Evolutionary conservation across 2,888 invertebrate species (phyloP).

Genomic region (Euproctis similis): DNA sequence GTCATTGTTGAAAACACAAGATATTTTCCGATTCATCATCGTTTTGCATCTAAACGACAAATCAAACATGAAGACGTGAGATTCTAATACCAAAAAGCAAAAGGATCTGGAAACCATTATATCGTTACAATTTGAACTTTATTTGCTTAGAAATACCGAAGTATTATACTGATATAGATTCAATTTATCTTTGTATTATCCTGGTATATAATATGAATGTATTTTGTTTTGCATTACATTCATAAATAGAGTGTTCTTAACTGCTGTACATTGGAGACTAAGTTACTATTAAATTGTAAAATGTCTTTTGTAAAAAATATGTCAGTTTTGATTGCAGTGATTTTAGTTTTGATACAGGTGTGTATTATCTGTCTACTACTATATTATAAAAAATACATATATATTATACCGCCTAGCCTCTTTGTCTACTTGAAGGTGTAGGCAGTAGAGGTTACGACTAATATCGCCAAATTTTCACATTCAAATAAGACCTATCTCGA

Average conservation of each 20-base stretch:
- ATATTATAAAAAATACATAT: too few species aligned
- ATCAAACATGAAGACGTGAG: not conserved
- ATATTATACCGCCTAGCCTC: too few species aligned
- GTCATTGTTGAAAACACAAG: too few species aligned
- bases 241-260: conserved; percentile 1
- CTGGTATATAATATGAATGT: conserved; percentile 10
- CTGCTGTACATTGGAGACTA: not conserved
- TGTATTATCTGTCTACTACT: too few species aligned
- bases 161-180: not conserved
- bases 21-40: too few species aligned
- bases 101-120: not conserved
- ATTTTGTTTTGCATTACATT: not conserved
- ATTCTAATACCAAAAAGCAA: not conserved
- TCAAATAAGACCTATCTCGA: too few species aligned
- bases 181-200: not conserved
- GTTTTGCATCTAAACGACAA: not conserved
- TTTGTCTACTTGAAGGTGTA: too few species aligned
- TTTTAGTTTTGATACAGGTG: conserved; percentile 9
- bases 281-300: conserved; percentile 2
- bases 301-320: conserved; percentile 8
- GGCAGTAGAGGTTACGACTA: too few species aligned
- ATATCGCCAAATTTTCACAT: too few species aligned
- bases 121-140: conserved; percentile 3
- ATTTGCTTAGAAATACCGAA: not conserved
- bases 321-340: conserved; percentile 4